Evolutionary conservation across 1,140 invertebrate genomes (phyloP), one percentile per base, ranked within the genome.

Genomic region (Calliphora vicina): DNA sequence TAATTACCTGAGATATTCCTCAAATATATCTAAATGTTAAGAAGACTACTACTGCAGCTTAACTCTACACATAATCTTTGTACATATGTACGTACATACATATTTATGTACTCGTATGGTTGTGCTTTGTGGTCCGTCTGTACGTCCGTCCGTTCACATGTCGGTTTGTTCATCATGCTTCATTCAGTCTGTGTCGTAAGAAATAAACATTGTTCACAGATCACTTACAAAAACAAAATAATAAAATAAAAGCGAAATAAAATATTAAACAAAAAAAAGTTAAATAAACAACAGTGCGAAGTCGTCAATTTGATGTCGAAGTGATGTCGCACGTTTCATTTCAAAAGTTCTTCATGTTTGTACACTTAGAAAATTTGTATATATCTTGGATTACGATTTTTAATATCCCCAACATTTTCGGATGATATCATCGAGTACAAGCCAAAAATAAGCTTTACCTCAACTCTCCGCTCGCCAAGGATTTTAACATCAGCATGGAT

Each of bases 251-350:
- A 57, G n/a, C 50, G 15, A 57, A 17, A 57, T n/a, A 17, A 57
- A 57, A 13, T n/a, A 45, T 8, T 17, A 12, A 57, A 57, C 6
- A 57, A n/a, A 17, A 57, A 17, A 57, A 57, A 57, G 1, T 57
- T 6, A 57, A 57, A 67, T n/a, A 67, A 67, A 67, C 61, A 67
- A 23, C n/a, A 67, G 61, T 67, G 61, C 61, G 61, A 67, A 67
- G 61, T 67, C n/a, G 61, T 67, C 61, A 67, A 67, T 67, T 67
- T 67, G n/a, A 67, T 20, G 61, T 67, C 23, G 61, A 25, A 67
- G 23, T 67, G 61, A 67, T 67, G 61, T 67, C 61, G 61, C 61
- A 67, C 61, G 61, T 67, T 67, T 67, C 61, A 67, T 67, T 67
- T 67, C 61, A 23, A 23, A 67, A 67, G 61, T 23, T 23, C 23